Evolutionary conservation across 1,140 invertebrate species (phyloP).

Genomic region (Diprion similis): DNA sequence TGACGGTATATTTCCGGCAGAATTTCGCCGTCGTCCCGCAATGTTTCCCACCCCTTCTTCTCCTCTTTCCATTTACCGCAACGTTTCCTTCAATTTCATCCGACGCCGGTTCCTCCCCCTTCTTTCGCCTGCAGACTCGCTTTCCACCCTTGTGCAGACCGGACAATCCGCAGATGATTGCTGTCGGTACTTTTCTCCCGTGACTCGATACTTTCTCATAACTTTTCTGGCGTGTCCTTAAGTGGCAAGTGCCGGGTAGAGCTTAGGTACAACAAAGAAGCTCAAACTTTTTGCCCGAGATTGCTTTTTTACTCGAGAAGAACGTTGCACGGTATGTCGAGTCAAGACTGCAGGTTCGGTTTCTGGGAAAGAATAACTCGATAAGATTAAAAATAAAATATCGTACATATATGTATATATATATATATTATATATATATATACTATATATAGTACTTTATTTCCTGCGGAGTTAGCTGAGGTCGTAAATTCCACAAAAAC

Average conservation of each 20-base stretch:
- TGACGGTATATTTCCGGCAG: not conserved
- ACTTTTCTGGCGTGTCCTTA: not conserved
- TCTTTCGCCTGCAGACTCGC: no score
- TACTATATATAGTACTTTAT: not conserved
- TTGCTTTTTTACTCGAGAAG: not conserved
- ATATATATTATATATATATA: no score
- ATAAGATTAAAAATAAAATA: not conserved
- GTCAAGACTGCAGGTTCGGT: not conserved
- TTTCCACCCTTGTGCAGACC: no score
- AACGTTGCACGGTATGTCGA: not conserved
- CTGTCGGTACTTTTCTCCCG: not conserved
- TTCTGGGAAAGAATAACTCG: not conserved
- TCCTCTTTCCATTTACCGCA: not conserved
- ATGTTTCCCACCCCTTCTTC: not conserved
- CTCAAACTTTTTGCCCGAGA: not conserved
- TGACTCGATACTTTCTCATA: slow-evolving; percentile 7
- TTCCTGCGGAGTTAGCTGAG: not conserved
- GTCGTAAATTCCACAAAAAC: not conserved
- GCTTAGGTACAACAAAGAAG: not conserved
- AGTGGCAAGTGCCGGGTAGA: not conserved
- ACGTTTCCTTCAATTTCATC: no score
- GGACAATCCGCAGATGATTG: not conserved
- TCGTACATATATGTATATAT: no score
- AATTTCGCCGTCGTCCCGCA: not conserved
- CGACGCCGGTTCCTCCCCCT: no score